Base-by-base conservation (phyloP, 2,888 invertebrate genomes). In the Allygus modestus region DNA sequence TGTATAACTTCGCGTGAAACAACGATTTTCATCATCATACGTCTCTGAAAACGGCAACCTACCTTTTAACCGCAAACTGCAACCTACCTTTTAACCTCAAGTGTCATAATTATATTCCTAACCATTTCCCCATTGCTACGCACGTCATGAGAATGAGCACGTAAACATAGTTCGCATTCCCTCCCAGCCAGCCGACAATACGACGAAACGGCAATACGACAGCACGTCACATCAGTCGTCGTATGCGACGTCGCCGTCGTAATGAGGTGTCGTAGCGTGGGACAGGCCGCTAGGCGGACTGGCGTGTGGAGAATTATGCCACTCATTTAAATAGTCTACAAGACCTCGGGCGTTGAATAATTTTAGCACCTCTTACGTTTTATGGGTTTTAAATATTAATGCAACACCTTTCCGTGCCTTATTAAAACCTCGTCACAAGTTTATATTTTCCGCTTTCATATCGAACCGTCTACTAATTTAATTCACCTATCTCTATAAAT, bases 341-440 rank as follows among this genome's bases (percentile, higher is more conserved):
- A 65, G 65, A 65, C 65, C 28, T n/a, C 65, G 65, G 31, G 65
- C 65, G 65, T 26, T 65, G 65, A 65, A 65, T 65, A 65, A 65
- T 65, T 65, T 65, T 65, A 65, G 65, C 65, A 65, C 65, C 65
- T 65, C 65, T 65, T 65, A 65, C 65, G 65, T 65, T 65, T 65
- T 65, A 65, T 65, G 65, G 65, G 11, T 2, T 65, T 65, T 65
- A 65, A 65, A 65, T 65, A 65, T 65, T 65, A 65, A 65, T 65
- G 31, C 65, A 28, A 65, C 65, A 31, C 65, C 65, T 26, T 65
- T 65, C 15, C 65, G 65, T 65, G 65, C 20, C 65, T 65, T 65
- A 65, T 65, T 65, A 65, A 65, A 65, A 26, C 28, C 65, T 31
- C 31, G 26, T 65, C 54, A 54, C 54, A 20, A 46, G n/a, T n/a